These are phyloP conservation scores for Drosophila lowei DNA, from an alignment of 1,140 invertebrate species.

Conservation along the genomic window DNA sequence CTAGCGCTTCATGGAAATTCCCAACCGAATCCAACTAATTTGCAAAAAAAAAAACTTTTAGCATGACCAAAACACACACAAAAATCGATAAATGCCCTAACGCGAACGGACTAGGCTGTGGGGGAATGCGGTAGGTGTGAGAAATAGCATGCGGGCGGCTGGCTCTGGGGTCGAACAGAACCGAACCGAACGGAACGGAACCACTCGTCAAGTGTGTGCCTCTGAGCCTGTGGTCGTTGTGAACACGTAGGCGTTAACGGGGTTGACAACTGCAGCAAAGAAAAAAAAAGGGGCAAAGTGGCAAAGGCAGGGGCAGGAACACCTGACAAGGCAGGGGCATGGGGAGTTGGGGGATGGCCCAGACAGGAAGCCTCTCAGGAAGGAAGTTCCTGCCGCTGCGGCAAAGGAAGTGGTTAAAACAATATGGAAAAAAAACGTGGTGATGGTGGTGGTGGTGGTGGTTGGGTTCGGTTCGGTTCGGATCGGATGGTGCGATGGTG, in stretches of 20 bases:
- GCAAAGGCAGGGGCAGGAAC: constrained; percentile 24
- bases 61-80: constrained; percentile 27
- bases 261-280: constrained; percentile 34
- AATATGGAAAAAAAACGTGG: constrained; percentile 42
- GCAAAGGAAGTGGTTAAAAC: constrained; percentile 78
- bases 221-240: constrained; percentile 25
- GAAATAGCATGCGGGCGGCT: no score
- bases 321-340: constrained; percentile 43
- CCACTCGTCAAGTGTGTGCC: constrained; percentile 30
- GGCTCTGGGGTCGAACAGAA: background rate
- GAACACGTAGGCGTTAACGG: constrained; percentile 55
- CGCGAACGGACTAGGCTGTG: constrained; percentile 13
- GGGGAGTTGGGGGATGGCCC: constrained; percentile 31
- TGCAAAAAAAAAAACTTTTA: constrained; percentile 33
- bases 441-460: constrained; percentile 33
- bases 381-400: constrained; percentile 48
- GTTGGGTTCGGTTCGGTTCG: constrained; percentile 24
- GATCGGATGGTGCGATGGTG: no score
- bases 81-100: constrained; percentile 44
- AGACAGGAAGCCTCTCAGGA: constrained; percentile 54
- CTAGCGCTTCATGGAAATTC: constrained; percentile 16
- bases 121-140: constrained; percentile 7
- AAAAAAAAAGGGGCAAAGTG: no score
- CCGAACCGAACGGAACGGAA: constrained; percentile 1
- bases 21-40: constrained; percentile 10